A percentile compares a stretch with the other conserved stretches of the same genome.
phyloP scores from a whole-genome alignment of 2,797 vertebrate genomes.

The Phoeniculus purpureus region DNA sequence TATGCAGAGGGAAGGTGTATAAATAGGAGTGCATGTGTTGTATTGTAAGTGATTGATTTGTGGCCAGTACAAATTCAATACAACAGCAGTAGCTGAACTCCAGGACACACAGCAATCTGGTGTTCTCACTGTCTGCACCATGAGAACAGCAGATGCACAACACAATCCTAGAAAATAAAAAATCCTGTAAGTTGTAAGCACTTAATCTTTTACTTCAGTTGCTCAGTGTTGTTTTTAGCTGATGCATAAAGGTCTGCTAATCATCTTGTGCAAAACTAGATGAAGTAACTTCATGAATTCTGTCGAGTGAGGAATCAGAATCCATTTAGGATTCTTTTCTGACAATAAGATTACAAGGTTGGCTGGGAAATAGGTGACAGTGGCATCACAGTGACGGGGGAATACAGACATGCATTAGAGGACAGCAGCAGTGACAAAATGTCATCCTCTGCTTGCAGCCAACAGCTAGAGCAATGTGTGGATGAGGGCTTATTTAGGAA shows the following conservation, averaged over 20 bases:
- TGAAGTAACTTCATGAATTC: neutral
- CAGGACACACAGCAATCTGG: neutral
- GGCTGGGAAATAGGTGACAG: neutral
- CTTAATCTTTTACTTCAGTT: neutral
- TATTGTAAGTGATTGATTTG: neutral
- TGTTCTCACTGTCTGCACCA: neutral
- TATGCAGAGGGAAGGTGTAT: neutral
- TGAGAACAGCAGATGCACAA: neutral
- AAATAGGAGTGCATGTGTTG: neutral
- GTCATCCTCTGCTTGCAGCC: neutral
- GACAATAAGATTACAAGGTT: neutral
- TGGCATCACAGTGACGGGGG: neutral
- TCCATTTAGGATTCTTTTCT: neutral
- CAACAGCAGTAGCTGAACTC: neutral
- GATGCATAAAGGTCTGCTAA: neutral
- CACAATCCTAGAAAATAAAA: neutral
- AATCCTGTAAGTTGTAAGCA: neutral
- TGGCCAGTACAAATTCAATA: neutral
- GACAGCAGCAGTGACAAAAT: neutral
- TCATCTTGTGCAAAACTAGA: neutral
- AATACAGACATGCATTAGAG: neutral
- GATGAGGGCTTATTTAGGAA: neutral
- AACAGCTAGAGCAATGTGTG: neutral
- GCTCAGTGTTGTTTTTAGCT: accelerated
- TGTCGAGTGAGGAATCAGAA: neutral